Conservation (phyloP, 2,113 vertebrate genomes). For the Myotis davidii region DNA sequence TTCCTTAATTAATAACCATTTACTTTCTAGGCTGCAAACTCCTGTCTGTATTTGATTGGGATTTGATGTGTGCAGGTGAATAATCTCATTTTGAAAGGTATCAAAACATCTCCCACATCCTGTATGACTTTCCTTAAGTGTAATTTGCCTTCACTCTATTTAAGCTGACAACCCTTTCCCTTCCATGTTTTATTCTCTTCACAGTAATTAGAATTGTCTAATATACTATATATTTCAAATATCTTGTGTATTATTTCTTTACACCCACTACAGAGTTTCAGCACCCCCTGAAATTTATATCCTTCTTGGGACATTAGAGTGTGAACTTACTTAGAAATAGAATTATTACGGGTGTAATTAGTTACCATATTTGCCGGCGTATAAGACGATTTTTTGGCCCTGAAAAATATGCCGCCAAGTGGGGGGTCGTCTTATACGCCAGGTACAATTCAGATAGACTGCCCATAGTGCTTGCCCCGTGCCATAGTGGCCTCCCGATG, state of each 20-base stretch:
- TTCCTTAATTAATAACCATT: background rate
- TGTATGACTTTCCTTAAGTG: background rate
- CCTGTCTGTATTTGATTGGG: background rate
- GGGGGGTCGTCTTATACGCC: no score
- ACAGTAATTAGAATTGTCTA: background rate
- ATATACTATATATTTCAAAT: background rate
- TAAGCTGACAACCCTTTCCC: background rate
- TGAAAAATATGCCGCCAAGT: no score
- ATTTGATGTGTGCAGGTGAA: background rate
- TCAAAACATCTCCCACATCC: background rate
- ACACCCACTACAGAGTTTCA: background rate
- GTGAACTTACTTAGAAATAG: background rate
- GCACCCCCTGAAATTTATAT: background rate
- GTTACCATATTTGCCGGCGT: no score
- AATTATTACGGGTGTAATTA: background rate
- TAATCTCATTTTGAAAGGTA: background rate
- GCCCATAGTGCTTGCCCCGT: no score
- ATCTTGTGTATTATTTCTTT: background rate
- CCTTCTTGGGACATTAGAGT: background rate
- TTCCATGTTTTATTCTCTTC: background rate
- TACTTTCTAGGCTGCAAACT: background rate
- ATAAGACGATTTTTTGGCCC: no score
- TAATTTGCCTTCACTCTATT: background rate
- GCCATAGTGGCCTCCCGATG: no score
- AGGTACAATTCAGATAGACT: no score